Conservation (phyloP, 2,113 vertebrate genomes). For the Amazona guildingii region DNA sequence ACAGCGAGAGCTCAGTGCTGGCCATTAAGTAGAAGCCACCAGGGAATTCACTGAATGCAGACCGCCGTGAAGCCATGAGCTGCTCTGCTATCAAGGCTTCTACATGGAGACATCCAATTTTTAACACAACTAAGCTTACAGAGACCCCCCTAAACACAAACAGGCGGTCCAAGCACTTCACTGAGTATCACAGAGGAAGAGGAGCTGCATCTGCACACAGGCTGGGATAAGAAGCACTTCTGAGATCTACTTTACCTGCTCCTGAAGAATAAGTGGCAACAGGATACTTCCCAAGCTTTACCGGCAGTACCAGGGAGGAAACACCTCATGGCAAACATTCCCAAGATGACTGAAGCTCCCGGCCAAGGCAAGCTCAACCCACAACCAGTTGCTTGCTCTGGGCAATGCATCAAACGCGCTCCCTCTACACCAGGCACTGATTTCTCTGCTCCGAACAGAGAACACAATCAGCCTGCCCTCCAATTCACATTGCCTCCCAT, state of each 20-base stretch:
- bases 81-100: not conserved
- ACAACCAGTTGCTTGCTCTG: accelerated
- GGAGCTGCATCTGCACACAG: accelerated
- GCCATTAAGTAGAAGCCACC: not conserved
- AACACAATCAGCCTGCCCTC: not conserved
- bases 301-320: not conserved
- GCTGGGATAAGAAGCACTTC: not conserved
- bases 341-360: not conserved
- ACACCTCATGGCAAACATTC: not conserved
- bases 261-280: not conserved
- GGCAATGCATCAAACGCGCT: not conserved
- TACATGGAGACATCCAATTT: not conserved
- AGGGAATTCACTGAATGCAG: not conserved
- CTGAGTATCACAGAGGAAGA: not conserved
- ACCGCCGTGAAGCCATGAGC: not conserved
- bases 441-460: not conserved
- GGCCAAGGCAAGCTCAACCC: not conserved
- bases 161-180: not conserved
- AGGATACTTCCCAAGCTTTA: not conserved
- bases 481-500: not conserved
- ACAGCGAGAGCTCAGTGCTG: not conserved
- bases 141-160: not conserved
- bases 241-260: not conserved
- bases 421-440: not conserved
- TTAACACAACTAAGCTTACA: not conserved